Evolutionary conservation across 2,797 vertebrate species (phyloP), one percentile per base, ranked within the genome.

Genomic region (Alcedo quadribrachys): DNA sequence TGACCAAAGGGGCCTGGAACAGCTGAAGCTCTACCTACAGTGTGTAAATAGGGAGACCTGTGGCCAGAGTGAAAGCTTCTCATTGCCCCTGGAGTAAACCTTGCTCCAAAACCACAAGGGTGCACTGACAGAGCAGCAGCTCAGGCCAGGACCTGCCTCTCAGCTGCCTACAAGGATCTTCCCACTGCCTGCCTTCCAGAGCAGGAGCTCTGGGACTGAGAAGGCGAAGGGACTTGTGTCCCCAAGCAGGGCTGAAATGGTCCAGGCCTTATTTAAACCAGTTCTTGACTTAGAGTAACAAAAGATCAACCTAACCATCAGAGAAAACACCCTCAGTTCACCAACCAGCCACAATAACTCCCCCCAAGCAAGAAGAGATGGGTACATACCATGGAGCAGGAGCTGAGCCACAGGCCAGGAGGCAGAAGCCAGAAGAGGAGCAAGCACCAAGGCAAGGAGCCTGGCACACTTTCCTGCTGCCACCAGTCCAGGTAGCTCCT

Each of bases 171-270:
- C 6, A 2, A 53, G 22, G 10, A 11, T 24, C 17, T 25, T 22
- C 33, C 67, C 43, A 57, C 25, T 21, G 13, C 19, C 30, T 28
- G 8, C 58, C 20, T 50, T 45, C 57, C 50, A n/a, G 18, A 42
- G 42, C 0, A 35, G 43, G 37, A 75, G 46, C 69, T 32, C 35
- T 40, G n/a, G 54, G 35, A 3, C 57, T 7, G 22, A 51, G 66
- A 35, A 66, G 5, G 8, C 28, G 18, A 71, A 73, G 5, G 15
- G 16, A 1, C 10, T 33, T 3, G 2, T 22, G 6, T 61, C 57
- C 55, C 14, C n/a, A 35, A 2, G 1, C 14, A 1, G 1, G 2
- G 53, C 45, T 68, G 21, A 37, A 63, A 25, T 6, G 7, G 1
- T 28, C 32, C 63, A 58, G 11, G 32, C 57, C 46, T 57, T 42